Percentiles rank a stretch among this genome's conserved stretches.
Evolutionary conservation across 2,888 invertebrate genomes (phyloP).

Genomic region (Sisyra terminalis): DNA sequence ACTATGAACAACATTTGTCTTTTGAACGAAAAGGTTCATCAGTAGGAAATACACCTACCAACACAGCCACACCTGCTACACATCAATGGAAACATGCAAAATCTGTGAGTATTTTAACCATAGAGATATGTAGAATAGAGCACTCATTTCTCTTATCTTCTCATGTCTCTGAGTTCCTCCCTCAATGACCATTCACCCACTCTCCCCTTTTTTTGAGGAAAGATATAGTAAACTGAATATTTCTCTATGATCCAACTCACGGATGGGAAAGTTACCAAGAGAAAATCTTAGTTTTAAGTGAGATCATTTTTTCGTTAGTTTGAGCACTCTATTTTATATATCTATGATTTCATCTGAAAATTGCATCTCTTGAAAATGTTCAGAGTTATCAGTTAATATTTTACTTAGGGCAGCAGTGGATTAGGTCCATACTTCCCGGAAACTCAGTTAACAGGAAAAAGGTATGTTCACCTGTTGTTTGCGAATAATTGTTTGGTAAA

Average conservation of each 20-base stretch:
- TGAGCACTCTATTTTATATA: constrained; percentile 8
- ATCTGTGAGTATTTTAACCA: constrained; percentile 39
- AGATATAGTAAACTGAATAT: no score
- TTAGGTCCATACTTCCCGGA: constrained; percentile 37
- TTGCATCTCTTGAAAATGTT: background rate
- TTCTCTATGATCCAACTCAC: no score
- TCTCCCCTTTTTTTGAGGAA: no score
- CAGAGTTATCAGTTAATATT: constrained; percentile 40
- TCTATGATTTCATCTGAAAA: background rate
- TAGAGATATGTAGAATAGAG: no score
- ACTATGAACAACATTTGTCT: constrained; percentile 67
- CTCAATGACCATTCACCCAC: no score
- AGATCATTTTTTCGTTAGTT: background rate
- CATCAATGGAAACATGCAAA: constrained; percentile 47
- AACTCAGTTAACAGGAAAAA: constrained; percentile 38
- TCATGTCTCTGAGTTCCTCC: no score
- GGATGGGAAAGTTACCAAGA: no score
- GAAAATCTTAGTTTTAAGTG: no score
- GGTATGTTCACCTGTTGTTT: constrained; percentile 26
- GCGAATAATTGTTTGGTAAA: constrained; percentile 3
- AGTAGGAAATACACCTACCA: background rate
- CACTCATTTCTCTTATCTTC: no score
- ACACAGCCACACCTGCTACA: background rate
- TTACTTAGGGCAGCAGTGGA: constrained; percentile 75
- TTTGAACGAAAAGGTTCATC: constrained; percentile 33